phyloP scores from a whole-genome alignment of 1,140 invertebrate genomes.

The Lepidostoma basale region DNA sequence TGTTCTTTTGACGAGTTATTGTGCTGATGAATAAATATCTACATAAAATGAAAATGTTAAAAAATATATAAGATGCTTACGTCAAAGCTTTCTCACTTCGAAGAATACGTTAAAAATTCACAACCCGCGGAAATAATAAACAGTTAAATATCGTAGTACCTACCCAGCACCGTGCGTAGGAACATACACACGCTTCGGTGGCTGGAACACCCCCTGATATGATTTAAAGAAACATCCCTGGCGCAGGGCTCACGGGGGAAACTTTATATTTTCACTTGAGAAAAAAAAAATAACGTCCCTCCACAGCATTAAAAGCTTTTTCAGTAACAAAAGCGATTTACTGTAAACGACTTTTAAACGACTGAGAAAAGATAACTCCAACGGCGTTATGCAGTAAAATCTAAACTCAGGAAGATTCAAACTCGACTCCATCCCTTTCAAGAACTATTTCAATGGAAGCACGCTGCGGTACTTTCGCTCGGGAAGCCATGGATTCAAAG shows the following conservation, averaged over 20 bases:
- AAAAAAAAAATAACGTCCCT: background rate
- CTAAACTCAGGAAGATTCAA: conserved; percentile 12
- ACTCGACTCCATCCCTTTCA: background rate
- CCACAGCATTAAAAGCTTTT: conserved; percentile 33
- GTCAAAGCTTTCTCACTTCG: too few relatives aligned
- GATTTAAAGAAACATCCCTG: conserved; percentile 9
- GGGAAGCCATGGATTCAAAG: too few relatives aligned
- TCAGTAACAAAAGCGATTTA: conserved; percentile 42
- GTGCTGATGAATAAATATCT: too few relatives aligned
- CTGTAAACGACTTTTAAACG: conserved; percentile 44
- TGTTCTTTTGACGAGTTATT: too few relatives aligned
- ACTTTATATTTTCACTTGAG: conserved; percentile 8
- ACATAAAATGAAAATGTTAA: too few relatives aligned
- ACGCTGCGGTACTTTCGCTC: too few relatives aligned
- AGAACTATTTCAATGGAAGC: background rate
- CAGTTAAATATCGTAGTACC: too few relatives aligned
- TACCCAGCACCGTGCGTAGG: too few relatives aligned
- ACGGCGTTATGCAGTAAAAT: conserved; percentile 1
- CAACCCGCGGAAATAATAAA: too few relatives aligned
- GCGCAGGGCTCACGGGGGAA: background rate
- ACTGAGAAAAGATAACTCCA: conserved; percentile 39
- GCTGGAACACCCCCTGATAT: background rate
- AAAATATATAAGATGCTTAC: too few relatives aligned
- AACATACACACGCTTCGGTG: too few relatives aligned
- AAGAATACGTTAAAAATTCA: too few relatives aligned